Base-by-base conservation (phyloP, 2,888 invertebrate genomes). In the Parapristionchus giblindavisi region DNA sequence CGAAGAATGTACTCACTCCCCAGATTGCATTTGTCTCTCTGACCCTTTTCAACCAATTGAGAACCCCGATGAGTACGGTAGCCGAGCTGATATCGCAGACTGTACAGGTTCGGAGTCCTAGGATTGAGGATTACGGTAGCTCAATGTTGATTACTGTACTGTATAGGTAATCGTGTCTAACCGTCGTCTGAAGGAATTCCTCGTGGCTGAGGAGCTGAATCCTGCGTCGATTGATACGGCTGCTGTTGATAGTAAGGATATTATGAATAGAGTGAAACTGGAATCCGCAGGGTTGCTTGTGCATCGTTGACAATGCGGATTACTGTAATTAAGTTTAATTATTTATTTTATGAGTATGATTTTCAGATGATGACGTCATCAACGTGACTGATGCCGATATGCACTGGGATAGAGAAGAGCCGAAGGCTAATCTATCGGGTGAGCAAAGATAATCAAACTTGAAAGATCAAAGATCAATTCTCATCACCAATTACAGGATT, bases 11-110 rank as follows among this genome's bases (percentile, higher is more conserved):
- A 27, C 77, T 87, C 6, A 87, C 87, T 6, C 87, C 87, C 3
- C 81, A 72, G 90, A 95, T 92, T 89, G 96, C 96, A 88, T 98
- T 98, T 91, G 96, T 96, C 87, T 94, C 97, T 87, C 92, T 98
- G 88, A 94, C 97, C 89, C 92, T 97, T 89, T 96, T 98, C 92
- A 97, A 98, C 91, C 95, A 97, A 87, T 92, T 98, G 87, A 92
- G 96, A 89, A 94, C 96, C 89, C 97, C 97, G 87, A 92, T 98
- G 90, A 94, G 94, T 89, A 94, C 96, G 93, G 93, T 96, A 66
- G 93, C 87, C 4, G 87, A 87, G 72, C 77, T 87, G n/a, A 85
- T 87, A 75, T 83, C 86, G 2, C 85, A 85, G 76, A 87, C 87
- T 6, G 87, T 87, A 3, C 86, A 87, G 78, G 85, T 86, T 61